A percentile compares a stretch with the other conserved stretches of the same genome.
These are phyloP conservation scores for Drosophila leontia DNA, from an alignment of 1,140 invertebrate species.

Conservation along the genomic window DNA sequence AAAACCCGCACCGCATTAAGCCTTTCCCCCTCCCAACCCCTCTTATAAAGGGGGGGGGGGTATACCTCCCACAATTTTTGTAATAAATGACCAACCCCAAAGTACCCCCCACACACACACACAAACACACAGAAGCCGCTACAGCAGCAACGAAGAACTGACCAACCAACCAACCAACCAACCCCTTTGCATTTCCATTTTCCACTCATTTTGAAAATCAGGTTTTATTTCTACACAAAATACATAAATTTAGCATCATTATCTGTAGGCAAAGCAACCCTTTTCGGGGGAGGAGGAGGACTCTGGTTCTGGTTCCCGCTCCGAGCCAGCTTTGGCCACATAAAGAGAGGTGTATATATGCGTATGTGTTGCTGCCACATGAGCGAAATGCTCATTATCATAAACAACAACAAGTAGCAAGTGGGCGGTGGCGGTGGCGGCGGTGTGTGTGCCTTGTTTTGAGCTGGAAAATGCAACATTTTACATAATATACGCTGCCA, in stretches of 20 bases:
- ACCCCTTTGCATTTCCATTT: conserved; percentile 30
- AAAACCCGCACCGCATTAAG: conserved; percentile 18
- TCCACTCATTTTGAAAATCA: conserved; percentile 80
- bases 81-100: conserved; percentile 43
- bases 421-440: conserved; percentile 5
- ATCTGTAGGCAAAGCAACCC: conserved; percentile 49
- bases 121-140: background rate
- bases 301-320: background rate
- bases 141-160: background rate
- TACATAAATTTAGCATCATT: conserved; percentile 84
- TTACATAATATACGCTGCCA: conserved; percentile 71
- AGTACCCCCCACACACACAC: background rate
- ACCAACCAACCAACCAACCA: conserved; percentile 17
- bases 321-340: background rate
- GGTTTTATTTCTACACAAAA: conserved; percentile 84
- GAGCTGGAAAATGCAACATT: conserved; percentile 72
- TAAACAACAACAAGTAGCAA: conserved; percentile 75
- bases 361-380: conserved; percentile 53
- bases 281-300: conserved; percentile 2
- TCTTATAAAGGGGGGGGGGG: background rate
- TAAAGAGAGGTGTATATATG: conserved; percentile 1
- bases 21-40: background rate
- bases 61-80: conserved; percentile 28
- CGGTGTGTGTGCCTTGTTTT: conserved; percentile 35
- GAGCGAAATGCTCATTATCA: conserved; percentile 82